Base-by-base conservation (phyloP, 1,140 invertebrate species). In the Archivesica marissinica region DNA sequence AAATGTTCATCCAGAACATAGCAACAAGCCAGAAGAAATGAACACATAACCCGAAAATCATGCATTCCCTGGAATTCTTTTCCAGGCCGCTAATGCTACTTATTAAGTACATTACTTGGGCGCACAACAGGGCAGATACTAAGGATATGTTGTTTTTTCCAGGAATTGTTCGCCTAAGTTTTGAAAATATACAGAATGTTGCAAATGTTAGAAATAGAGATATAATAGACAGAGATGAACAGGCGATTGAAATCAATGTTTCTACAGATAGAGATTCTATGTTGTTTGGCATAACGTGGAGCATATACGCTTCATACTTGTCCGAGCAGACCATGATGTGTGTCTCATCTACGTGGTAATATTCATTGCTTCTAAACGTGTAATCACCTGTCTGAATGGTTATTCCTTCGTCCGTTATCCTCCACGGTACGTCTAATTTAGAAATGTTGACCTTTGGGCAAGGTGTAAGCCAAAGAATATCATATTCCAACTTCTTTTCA, bases 1-100 rank as follows among this genome's bases (percentile, higher is more conserved):
- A 76, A 9, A 54, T 59, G 30, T 76, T 76, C 74, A 76, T 76
- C 50, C 52, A 76, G 23, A 76, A 76, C 33, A 76, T 56, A n/a
- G 50, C 28, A 38, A 52, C 13, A 0, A 76, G 20, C 74, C 74
- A 76, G 20, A n/a, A 20, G 39, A 54, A 76, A 23, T 76, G 74
- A 9, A 59, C 7, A 3, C 30, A 41, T 52, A 76, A 38, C 28
- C 74, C 74, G 0, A 59, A 2, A 17, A 50, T 1, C n/a, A 33
- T 11, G 23, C 74, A 76, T 56, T 30, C 6, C 2, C n/a, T 7
- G 7, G 74, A 52, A 54, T 30, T 13, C 33, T 0, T 38, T 13
- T 56, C 13, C 6, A 76, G 23, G 4, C 15, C 7, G 9, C 50
- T 33, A 0, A 56, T 20, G 23, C 74, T 33, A 4, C 47, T 35